phyloP scores from a whole-genome alignment of 1,140 invertebrate genomes.

The Camponotus floridanus region DNA sequence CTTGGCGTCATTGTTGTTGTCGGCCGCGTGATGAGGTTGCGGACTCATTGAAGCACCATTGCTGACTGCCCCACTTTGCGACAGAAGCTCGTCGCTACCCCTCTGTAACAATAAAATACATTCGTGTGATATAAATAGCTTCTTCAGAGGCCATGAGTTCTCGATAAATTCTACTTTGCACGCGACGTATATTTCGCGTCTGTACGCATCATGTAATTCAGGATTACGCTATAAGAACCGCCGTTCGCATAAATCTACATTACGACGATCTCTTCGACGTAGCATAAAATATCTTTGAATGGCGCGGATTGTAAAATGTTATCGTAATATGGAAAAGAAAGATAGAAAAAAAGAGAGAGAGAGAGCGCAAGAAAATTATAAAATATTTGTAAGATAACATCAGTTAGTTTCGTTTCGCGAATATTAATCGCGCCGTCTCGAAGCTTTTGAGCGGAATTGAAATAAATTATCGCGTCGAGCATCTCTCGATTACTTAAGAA shows the following conservation, averaged over 20 bases:
- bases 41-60: conserved; percentile 94
- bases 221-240: background rate
- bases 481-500: conserved; percentile 60
- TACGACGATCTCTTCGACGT: conserved; percentile 8
- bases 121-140: conserved; percentile 21
- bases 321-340: background rate
- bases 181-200: conserved; percentile 9
- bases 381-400: conserved; percentile 1
- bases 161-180: conserved; percentile 34
- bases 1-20: conserved; percentile 97
- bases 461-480: conserved; percentile 54
- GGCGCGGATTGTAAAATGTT: background rate
- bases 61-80: conserved; percentile 96
- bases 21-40: conserved; percentile 93
- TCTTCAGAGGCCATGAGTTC: background rate
- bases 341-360: too few species aligned
- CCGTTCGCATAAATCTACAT: background rate
- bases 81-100: conserved; percentile 97
- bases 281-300: background rate
- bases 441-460: conserved; percentile 34
- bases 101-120: conserved; percentile 91
- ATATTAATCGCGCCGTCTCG: conserved; percentile 29
- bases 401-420: background rate
- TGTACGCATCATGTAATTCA: conserved; percentile 9
- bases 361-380: too few species aligned